These are phyloP conservation scores for Nesospiza acunhae DNA, from an alignment of 2,113 vertebrate genomes.

Conservation along the genomic window DNA sequence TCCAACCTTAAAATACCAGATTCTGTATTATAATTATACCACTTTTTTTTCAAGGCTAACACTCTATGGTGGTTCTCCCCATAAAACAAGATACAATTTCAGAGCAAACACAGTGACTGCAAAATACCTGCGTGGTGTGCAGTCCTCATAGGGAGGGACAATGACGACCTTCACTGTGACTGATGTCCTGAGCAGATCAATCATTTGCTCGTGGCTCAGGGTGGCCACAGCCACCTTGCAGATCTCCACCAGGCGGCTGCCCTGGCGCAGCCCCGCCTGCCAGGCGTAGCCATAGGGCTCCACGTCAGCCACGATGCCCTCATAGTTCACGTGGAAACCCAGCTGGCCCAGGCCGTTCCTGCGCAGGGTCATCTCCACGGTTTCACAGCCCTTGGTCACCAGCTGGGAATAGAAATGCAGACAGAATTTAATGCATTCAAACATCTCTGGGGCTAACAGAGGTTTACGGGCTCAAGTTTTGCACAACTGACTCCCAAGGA, in stretches of 20 bases:
- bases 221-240: slow-evolving; percentile 95
- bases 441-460: background rate
- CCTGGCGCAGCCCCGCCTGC: slow-evolving; percentile 93
- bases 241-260: slow-evolving; percentile 94
- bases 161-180: slow-evolving; percentile 96
- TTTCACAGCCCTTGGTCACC: slow-evolving; percentile 92
- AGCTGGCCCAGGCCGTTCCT: slow-evolving; percentile 94
- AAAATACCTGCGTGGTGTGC: slow-evolving; percentile 90
- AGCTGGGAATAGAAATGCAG: slow-evolving; percentile 72
- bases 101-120: background rate
- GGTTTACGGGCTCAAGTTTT: background rate
- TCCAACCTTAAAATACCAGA: background rate
- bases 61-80: background rate
- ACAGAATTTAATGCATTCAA: background rate
- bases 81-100: background rate
- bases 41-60: background rate
- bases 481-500: background rate
- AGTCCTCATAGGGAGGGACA: slow-evolving; percentile 92
- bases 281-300: slow-evolving; percentile 94
- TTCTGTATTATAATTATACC: background rate
- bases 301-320: slow-evolving; percentile 94
- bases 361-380: slow-evolving; percentile 93
- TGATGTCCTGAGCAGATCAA: slow-evolving; percentile 92
- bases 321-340: slow-evolving; percentile 96
- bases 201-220: slow-evolving; percentile 96